Conservation (phyloP, 2,113 vertebrate genomes). For the Malurus cyaneus region DNA sequence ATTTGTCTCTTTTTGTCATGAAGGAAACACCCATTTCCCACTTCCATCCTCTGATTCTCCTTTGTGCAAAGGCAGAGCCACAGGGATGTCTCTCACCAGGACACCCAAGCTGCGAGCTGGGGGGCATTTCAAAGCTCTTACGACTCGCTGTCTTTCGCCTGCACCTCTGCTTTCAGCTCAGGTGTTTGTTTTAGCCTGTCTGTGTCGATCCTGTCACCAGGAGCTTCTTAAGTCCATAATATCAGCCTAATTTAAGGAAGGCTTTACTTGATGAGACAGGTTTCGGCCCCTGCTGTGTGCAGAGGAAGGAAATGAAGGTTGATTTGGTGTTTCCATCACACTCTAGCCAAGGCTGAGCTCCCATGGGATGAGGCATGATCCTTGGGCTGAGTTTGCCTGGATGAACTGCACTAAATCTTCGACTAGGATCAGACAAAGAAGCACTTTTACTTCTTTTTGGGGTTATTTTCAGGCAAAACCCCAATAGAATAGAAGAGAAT, state of each 20-base stretch:
- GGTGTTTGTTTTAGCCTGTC: slow-evolving; percentile 28
- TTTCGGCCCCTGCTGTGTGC: background rate
- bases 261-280: slow-evolving; percentile 8
- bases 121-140: background rate
- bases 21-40: background rate
- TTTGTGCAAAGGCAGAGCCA: background rate
- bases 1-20: background rate
- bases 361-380: background rate
- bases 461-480: background rate
- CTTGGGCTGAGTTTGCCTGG: background rate
- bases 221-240: slow-evolving; percentile 24
- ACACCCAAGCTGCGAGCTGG: background rate
- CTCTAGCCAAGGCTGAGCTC: background rate
- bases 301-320: background rate
- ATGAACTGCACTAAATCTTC: background rate
- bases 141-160: background rate
- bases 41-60: background rate
- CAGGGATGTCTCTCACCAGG: background rate
- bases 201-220: slow-evolving; percentile 8
- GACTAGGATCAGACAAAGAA: background rate
- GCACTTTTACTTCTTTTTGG: background rate
- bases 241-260: slow-evolving; percentile 25
- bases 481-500: no score
- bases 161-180: background rate
- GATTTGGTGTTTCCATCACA: background rate